phyloP scores from a whole-genome alignment of 2,113 vertebrate genomes.

The Oncorhynchus clarkii region DNA sequence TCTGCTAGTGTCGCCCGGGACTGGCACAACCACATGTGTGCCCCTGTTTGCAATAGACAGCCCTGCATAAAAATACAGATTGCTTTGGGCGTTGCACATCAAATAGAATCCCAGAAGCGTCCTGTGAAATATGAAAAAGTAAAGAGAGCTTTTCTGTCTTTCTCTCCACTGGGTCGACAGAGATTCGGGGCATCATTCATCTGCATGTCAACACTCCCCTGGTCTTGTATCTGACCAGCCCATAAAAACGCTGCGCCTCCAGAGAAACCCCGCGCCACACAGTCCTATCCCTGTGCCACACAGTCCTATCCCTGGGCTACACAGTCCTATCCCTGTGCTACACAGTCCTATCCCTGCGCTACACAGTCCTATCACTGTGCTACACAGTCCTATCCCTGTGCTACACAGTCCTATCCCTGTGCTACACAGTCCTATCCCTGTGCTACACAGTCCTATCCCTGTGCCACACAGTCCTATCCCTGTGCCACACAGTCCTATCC shows the following conservation, averaged over 20 bases:
- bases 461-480: background rate
- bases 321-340: constrained; percentile 3
- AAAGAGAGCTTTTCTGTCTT: constrained; percentile 4
- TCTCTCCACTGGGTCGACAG: constrained; percentile 3
- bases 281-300: constrained; percentile 4
- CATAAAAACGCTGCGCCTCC: constrained; percentile 34
- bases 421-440: constrained; percentile 9
- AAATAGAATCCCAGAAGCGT: constrained; percentile 8
- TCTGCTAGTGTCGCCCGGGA: background rate
- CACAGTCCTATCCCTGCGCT: constrained; percentile 8
- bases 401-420: constrained; percentile 7
- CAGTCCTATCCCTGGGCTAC: constrained; percentile 7
- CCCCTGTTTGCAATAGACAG: constrained; percentile 3
- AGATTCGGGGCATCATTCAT: constrained; percentile 34
- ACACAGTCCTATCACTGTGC: background rate
- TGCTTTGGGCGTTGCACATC: constrained; percentile 18
- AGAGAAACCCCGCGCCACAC: background rate
- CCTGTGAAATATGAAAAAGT: constrained; percentile 6
- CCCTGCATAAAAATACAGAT: constrained; percentile 18
- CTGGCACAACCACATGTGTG: constrained; percentile 14
- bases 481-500: too few relatives aligned
- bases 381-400: background rate
- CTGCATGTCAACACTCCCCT: background rate
- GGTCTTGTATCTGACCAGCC: constrained; percentile 22
- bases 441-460: constrained; percentile 10